These are phyloP conservation scores for Nothobranchius furzeri DNA, from an alignment of 2,113 vertebrate species.

Conservation along the genomic window DNA sequence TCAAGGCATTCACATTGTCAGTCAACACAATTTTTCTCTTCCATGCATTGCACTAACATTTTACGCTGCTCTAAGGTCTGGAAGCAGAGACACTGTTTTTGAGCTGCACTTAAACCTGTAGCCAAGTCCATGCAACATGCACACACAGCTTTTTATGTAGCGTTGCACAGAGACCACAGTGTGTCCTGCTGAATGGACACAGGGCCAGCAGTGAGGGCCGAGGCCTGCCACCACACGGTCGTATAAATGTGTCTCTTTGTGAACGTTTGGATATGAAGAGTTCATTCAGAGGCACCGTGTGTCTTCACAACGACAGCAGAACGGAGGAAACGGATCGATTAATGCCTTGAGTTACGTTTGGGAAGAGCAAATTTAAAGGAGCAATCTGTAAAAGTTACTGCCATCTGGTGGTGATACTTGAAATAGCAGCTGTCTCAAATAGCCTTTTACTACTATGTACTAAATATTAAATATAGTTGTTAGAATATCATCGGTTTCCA, in stretches of 20 bases:
- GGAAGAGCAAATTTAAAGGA: background rate
- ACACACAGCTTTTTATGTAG: constrained; percentile 59
- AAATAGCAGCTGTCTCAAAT: background rate
- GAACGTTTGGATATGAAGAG: constrained; percentile 26
- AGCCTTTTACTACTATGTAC: background rate
- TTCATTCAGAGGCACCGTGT: background rate
- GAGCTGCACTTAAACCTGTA: constrained; percentile 29
- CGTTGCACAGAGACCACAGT: constrained; percentile 55
- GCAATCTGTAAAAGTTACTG: background rate
- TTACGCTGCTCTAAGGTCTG: constrained; percentile 45
- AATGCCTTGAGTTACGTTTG: background rate
- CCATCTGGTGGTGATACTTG: background rate
- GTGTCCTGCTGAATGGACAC: constrained; percentile 67
- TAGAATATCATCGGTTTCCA: too few relatives aligned
- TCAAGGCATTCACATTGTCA: constrained; percentile 10
- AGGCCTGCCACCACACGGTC: constrained; percentile 27
- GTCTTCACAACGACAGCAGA: constrained; percentile 5
- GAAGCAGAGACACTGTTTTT: constrained; percentile 33
- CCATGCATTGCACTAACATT: constrained; percentile 31
- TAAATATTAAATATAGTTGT: too few relatives aligned
- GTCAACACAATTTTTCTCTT: constrained; percentile 34
- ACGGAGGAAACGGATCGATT: background rate
- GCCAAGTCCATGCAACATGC: constrained; percentile 22
- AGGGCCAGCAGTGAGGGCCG: constrained; percentile 30
- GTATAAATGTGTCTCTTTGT: constrained; percentile 62